These are phyloP conservation scores for Leptopilina drosophilae DNA, from an alignment of 2,888 invertebrate species.

Conservation along the genomic window DNA sequence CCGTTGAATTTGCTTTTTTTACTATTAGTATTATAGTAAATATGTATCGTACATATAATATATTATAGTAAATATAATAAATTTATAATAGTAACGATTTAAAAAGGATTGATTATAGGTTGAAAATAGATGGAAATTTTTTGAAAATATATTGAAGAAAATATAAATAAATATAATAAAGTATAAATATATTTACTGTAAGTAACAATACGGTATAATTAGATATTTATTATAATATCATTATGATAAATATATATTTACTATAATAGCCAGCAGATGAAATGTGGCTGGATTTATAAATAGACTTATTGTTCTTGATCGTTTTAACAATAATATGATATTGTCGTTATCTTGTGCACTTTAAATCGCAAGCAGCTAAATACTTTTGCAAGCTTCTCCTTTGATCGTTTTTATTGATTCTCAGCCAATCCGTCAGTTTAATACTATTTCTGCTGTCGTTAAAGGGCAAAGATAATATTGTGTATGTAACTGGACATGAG, in stretches of 20 bases:
- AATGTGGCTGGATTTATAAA: not conserved
- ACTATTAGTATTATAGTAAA: too few relatives aligned
- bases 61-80: not conserved
- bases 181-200: too few relatives aligned
- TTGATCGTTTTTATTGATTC: constrained; percentile 47
- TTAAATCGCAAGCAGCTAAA: constrained; percentile 19
- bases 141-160: too few relatives aligned
- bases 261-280: not conserved
- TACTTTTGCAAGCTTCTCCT: constrained; percentile 20
- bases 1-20: too few relatives aligned
- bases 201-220: too few relatives aligned
- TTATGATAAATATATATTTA: not conserved
- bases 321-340: constrained; percentile 20
- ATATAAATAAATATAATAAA: too few relatives aligned
- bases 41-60: too few relatives aligned
- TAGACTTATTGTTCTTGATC: not conserved
- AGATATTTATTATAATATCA: too few relatives aligned
- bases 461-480: constrained; percentile 55
- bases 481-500: constrained; percentile 63
- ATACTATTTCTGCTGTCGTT: constrained; percentile 54
- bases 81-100: too few relatives aligned
- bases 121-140: too few relatives aligned
- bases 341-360: constrained; percentile 10
- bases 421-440: constrained; percentile 49
- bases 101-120: too few relatives aligned